A percentile compares a stretch with the other conserved stretches of the same genome.
Evolutionary conservation across 2,888 invertebrate genomes (phyloP).

Genomic region (Eueremaeus valkanovi): DNA sequence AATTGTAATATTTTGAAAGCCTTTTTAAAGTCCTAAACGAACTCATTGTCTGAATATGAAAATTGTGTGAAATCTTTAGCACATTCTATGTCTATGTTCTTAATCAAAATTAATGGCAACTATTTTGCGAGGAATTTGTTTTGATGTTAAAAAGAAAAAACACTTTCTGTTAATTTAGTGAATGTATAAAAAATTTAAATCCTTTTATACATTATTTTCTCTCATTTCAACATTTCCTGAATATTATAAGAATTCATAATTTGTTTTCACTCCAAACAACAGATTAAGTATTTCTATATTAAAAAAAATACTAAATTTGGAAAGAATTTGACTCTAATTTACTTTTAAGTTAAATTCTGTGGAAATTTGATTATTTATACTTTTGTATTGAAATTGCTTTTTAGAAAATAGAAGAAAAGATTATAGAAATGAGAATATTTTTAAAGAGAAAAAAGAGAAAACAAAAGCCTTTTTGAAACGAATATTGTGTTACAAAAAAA

Average conservation of each 20-base stretch:
- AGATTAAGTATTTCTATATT: no score
- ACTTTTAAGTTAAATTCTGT: neutral
- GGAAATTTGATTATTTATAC: neutral
- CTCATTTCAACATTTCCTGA: neutral
- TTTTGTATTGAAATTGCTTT: neutral
- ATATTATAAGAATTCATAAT: neutral
- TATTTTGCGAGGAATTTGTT: neutral
- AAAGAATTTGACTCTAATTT: neutral
- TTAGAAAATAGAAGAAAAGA: neutral
- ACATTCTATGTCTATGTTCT: neutral
- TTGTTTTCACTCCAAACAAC: neutral
- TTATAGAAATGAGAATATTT: neutral
- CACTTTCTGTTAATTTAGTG: neutral
- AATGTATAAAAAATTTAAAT: neutral
- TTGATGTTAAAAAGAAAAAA: neutral
- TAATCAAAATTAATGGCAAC: conserved; percentile 20
- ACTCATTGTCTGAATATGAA: no score
- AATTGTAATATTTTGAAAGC: neutral
- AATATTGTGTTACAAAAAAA: conserved; percentile 2
- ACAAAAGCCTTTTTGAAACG: neutral
- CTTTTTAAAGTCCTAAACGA: neutral
- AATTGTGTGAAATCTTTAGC: neutral
- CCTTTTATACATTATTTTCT: neutral
- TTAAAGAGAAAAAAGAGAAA: neutral
- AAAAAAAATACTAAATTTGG: neutral